Base-by-base conservation (phyloP, 2,888 invertebrate species). In the Tetheella fluctuosa region DNA sequence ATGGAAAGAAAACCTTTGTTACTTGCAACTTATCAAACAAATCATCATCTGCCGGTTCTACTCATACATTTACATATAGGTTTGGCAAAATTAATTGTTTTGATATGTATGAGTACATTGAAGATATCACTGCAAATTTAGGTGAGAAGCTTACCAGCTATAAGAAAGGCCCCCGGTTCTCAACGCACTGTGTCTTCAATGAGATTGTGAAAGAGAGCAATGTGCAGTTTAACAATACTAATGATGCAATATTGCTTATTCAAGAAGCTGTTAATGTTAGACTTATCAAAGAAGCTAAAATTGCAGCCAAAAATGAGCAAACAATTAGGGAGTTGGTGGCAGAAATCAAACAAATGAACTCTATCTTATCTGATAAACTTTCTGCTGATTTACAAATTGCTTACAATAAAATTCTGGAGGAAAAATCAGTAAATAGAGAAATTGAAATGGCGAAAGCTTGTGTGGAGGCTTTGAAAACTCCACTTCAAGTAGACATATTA, bases 11-110 rank as follows among this genome's bases (percentile, higher is more conserved):
- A 73, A 90, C 92, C 64, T 96, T 96, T 87, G 91, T 95, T 5
- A 94, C 94, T 59, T 95, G 95, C 76, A 90, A 95, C 73, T 80
- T 96, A 54, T 94, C 93, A 37, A 93, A 92, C 58, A 93, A 94
- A 70, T 79, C 75, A 13, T 94, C 94, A 54, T 84, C 90, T 4
- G 86, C 88, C 55, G 88, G 86, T 58, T 94, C 95, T 7, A 95
- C 95, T 0, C 95, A 95, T 74, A 93, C 94, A 62, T 95, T 94
- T 70, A 93, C 93, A 57, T 95, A 96, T 70, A 93, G 94, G 63
- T 95, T 96, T 83, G 88, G 95, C 39, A 94, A 94, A 79, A 94
- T 94, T 37, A 93, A 91, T 68, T 91, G 92, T 81, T 94, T 92
- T 71, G 90, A 89, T 57, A 88, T 89, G 81, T 94, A 93, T 80